Evolutionary conservation across 2,888 invertebrate genomes (phyloP), one percentile per base, ranked within the genome.

Genomic region (Neoaliturus tenellus): DNA sequence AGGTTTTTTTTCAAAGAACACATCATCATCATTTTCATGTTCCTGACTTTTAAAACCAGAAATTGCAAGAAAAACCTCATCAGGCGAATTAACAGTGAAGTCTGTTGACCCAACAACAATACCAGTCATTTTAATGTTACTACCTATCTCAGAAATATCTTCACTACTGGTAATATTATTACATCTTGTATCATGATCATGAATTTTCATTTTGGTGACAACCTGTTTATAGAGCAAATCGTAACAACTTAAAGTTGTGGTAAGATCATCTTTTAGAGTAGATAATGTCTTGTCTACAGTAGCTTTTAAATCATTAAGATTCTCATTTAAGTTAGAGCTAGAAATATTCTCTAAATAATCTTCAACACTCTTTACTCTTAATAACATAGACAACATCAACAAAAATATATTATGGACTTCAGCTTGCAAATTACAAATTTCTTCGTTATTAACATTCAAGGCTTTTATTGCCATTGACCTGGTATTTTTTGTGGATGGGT

Each of bases 361-460:
- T 55, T 78, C 78, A 14, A 78, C 23, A 55, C 23, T 55, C 55
- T 23, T 78, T 12, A 78, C 55, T 55, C 55, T 4, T 20, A 78
- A 55, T n/a, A 78, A 23, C 31, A 55, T 20, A 51, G 78, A 78
- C 33, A 51, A 20, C n/a, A 78, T 51, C n/a, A 78, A 55, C 28
- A 78, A 55, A 78, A 35, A 78, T 8, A 78, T 55, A 23, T 78
- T 78, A 20, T 78, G 78, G 55, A 78, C 35, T 51, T 78, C 78
- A 28, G 55, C 5, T 55, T 55, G 28, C 10, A 71, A 14, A 12
- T n/a, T 71, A 41, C 25, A 20, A 20, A 62, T 14, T n/a, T 62
- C 28, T 17, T 62, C 31, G n/a, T 14, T 25, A 25, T 62, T 62
- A 2, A 1, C 28, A 62, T 10, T 62, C 0, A 62, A 31, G 5